Base-by-base conservation (phyloP, 2,113 vertebrate genomes). In the Saccopteryx bilineata region DNA sequence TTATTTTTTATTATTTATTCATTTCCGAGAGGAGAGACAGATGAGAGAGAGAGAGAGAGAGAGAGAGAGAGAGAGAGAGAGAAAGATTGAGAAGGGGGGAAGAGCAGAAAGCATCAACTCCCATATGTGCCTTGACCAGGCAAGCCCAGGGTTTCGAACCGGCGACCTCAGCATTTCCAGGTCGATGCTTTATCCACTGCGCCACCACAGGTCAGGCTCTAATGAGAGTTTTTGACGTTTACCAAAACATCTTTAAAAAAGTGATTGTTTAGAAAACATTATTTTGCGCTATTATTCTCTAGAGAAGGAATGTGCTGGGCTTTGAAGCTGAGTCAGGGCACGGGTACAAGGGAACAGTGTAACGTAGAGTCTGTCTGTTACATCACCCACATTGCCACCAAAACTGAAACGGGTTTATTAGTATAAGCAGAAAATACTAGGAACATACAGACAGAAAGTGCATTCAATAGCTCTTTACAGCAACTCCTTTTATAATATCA, bases 321-420 rank as follows among this genome's bases (percentile, higher is more conserved):
- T 24, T 9, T 71, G 87, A 92, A 66, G 15, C 9, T 68, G 54
- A 86, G 58, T 93, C 94, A 89, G 91, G 96, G n/a, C 60, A 15
- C 17, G 75, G 93, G 71, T 0, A 2, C 65, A 54, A 81, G 13
- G 58, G 93, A 0, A 69, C 81, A 33, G 66, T 54, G 13, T 61
- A 50, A 50, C 18, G 21, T 4, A 56, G 31, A 39, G 31, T 54
- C 6, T 33, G 54, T 61, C 15, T 63, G 28, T 81, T 31, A 61
- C 1, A 33, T 75, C 23, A 81, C 24, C 66, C 23, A 80, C 24
- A n/a, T 31, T 74, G 24, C 11, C 50, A 75, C 26, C 66, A 31
- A 74, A 90, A 54, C 48, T 26, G 61, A 83, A 93, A 26, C 52
- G 56, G 23, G 14, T 33, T 7, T 8, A 26, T 85, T 60, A 48